A percentile compares a stretch with the other conserved stretches of the same genome.
Evolutionary conservation across 2,113 vertebrate species (phyloP).

Genomic region (Petrocephalus microphthalmus): DNA sequence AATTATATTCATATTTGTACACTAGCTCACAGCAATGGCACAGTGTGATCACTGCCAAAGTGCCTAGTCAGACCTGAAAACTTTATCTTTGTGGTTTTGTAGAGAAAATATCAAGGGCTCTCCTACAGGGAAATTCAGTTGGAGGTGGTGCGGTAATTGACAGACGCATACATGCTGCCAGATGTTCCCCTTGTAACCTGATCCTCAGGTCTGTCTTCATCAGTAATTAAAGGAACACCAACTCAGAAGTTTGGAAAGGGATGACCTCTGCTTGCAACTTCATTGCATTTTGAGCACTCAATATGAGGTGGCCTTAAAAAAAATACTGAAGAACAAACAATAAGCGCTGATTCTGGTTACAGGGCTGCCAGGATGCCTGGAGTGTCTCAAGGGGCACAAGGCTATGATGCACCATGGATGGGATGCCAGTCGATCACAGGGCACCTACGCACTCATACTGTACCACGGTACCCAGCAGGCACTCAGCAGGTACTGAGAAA

Average conservation of each 20-base stretch:
- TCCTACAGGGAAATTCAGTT: not conserved
- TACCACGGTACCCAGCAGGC: not conserved
- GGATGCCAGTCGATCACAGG: not conserved
- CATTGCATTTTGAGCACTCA: not conserved
- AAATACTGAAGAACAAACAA: not conserved
- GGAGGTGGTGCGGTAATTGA: conserved; percentile 1
- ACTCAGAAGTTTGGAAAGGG: not conserved
- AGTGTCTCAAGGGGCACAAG: not conserved
- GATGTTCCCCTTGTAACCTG: not conserved
- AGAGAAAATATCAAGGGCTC: not conserved
- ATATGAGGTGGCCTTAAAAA: not conserved
- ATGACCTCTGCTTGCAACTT: not conserved
- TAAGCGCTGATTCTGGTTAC: not conserved
- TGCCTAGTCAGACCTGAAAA: not conserved
- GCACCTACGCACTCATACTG: not conserved
- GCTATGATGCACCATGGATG: not conserved
- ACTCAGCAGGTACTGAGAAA: too few species aligned
- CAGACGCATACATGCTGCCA: conserved; percentile 1
- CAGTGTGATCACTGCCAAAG: not conserved
- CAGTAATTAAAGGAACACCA: conserved; percentile 3
- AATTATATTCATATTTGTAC: not conserved
- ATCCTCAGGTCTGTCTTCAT: not conserved
- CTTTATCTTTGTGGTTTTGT: not conserved
- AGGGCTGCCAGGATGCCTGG: not conserved
- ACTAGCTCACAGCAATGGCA: not conserved